Evolutionary conservation across 2,888 invertebrate genomes (phyloP).

Genomic region (Nasonovia ribisnigri): DNA sequence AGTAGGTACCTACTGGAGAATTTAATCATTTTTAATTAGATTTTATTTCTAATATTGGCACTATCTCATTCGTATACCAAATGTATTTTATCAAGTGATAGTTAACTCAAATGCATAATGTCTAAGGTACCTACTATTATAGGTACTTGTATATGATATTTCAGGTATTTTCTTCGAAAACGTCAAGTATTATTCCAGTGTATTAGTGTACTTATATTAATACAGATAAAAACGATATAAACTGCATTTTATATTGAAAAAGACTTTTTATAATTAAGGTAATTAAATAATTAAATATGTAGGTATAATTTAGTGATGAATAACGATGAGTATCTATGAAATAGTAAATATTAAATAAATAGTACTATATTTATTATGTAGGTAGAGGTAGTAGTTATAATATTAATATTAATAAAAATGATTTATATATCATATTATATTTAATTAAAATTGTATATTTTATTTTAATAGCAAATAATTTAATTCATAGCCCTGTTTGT

Average conservation of each 20-base stretch:
- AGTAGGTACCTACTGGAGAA: neutral
- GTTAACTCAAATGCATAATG: neutral
- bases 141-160: neutral
- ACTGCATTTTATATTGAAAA: neutral
- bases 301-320: too few species aligned
- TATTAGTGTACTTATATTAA: neutral
- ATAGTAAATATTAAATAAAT: too few species aligned
- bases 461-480: neutral
- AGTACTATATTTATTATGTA: too few species aligned
- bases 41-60: neutral
- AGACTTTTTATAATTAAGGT: neutral
- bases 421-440: too few species aligned
- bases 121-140: neutral
- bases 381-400: too few species aligned
- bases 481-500: neutral
- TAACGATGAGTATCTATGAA: too few species aligned
- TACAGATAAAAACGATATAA: neutral
- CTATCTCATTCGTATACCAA: neutral
- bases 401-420: too few species aligned
- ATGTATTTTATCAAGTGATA: neutral
- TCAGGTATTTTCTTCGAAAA: neutral
- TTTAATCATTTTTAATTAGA: neutral
- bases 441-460: neutral
- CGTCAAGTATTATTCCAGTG: neutral
- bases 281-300: too few species aligned